These are phyloP conservation scores for Aythya baeri DNA, from an alignment of 2,113 vertebrate species.

Conservation along the genomic window DNA sequence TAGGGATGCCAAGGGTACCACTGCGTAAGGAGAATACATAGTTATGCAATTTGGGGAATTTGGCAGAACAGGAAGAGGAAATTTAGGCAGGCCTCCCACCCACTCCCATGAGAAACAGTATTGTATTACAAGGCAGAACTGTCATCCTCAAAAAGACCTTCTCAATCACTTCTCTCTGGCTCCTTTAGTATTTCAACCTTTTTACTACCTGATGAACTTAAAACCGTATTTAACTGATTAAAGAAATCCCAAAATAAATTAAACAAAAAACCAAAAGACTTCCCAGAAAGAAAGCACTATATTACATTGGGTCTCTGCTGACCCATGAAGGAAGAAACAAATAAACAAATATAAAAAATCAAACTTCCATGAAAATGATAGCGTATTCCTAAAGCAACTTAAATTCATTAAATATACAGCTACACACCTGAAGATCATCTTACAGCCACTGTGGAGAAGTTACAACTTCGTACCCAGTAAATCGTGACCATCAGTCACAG, in stretches of 20 bases:
- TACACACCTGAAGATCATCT: not conserved
- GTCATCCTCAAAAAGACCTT: conserved; percentile 39
- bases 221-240: not conserved
- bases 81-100: conserved; percentile 63
- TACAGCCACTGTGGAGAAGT: not conserved
- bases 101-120: conserved; percentile 46
- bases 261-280: not conserved
- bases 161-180: not conserved
- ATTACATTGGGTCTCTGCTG: not conserved
- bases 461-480: not conserved
- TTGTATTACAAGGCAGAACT: conserved; percentile 43
- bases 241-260: not conserved
- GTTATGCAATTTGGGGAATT: conserved; percentile 69
- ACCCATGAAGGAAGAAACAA: not conserved
- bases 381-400: not conserved
- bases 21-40: conserved; percentile 63
- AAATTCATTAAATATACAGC: not conserved
- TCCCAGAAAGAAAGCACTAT: not conserved
- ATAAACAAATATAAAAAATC: not conserved
- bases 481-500: not conserved
- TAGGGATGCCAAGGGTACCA: conserved; percentile 64
- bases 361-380: not conserved
- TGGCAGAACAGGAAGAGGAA: conserved; percentile 59
- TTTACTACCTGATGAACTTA: conserved; percentile 3
- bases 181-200: not conserved